phyloP scores from a whole-genome alignment of 2,888 invertebrate species.

The Chirona hameri region DNA sequence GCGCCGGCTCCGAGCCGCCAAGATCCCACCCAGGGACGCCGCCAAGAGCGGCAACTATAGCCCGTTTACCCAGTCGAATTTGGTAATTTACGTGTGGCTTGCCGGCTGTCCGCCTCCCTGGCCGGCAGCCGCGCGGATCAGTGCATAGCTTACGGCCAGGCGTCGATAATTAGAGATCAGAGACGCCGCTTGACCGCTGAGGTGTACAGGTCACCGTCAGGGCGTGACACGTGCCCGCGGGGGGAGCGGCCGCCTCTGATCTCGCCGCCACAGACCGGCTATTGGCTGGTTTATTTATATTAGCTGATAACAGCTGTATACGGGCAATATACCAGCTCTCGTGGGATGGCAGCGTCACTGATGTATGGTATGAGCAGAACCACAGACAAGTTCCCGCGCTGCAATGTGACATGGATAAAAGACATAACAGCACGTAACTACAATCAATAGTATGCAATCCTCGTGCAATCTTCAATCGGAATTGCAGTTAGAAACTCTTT shows the following conservation, averaged over 20 bases:
- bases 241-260: background rate
- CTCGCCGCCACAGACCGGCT: background rate
- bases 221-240: background rate
- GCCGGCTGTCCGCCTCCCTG: background rate
- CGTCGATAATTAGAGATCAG: constrained; percentile 9
- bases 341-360: too few relatives aligned
- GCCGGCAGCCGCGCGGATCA: background rate
- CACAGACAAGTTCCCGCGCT: too few relatives aligned
- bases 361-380: too few relatives aligned
- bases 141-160: background rate
- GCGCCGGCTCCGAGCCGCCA: too few relatives aligned
- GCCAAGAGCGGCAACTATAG: too few relatives aligned
- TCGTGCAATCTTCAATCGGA: too few relatives aligned
- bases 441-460: too few relatives aligned
- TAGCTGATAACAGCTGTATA: constrained; percentile 7
- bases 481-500: too few relatives aligned
- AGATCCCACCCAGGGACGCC: too few relatives aligned
- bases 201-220: background rate
- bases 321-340: background rate
- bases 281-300: constrained; percentile 2
- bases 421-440: too few relatives aligned
- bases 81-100: background rate
- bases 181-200: background rate
- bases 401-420: too few relatives aligned
- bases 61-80: constrained; percentile 3